Evolutionary conservation across 2,888 invertebrate genomes (phyloP).

Genomic region (Andrena trimmerana): DNA sequence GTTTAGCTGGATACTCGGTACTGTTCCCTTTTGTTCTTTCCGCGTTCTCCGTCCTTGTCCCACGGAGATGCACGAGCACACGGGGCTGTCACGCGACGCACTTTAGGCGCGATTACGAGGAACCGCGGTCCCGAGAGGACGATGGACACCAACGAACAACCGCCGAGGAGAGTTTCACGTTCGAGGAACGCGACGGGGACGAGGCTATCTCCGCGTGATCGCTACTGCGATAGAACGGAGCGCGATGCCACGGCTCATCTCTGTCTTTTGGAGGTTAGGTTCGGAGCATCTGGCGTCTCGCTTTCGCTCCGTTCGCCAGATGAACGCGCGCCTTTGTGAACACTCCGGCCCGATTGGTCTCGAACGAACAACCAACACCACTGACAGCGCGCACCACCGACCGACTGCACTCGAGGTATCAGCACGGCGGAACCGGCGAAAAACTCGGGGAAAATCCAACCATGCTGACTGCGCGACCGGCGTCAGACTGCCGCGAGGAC

Average conservation of each 20-base stretch:
- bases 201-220: constrained; percentile 33
- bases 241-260: constrained; percentile 55
- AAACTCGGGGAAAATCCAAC: constrained; percentile 71
- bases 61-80: constrained; percentile 27
- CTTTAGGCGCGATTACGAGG: constrained; percentile 48
- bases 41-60: constrained; percentile 14
- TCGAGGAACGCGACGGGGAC: constrained; percentile 19
- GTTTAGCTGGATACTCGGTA: constrained; percentile 5
- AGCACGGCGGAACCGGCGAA: constrained; percentile 63
- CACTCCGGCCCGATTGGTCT: constrained; percentile 9
- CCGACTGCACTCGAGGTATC: constrained; percentile 19
- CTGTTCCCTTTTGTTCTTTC: constrained; percentile 35
- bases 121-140: not conserved
- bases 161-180: not conserved
- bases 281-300: constrained; percentile 69
- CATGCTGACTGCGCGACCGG: constrained; percentile 83
- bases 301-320: constrained; percentile 31
- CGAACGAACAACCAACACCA: constrained; percentile 2
- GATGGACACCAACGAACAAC: not conserved
- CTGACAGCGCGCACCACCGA: constrained; percentile 35
- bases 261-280: constrained; percentile 76
- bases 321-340: not conserved
- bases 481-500: constrained; percentile 81
- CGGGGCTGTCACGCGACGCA: constrained; percentile 52
- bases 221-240: constrained; percentile 34